Evolutionary conservation across 2,888 invertebrate species (phyloP).

Genomic region (Aleiodes leptofemur): DNA sequence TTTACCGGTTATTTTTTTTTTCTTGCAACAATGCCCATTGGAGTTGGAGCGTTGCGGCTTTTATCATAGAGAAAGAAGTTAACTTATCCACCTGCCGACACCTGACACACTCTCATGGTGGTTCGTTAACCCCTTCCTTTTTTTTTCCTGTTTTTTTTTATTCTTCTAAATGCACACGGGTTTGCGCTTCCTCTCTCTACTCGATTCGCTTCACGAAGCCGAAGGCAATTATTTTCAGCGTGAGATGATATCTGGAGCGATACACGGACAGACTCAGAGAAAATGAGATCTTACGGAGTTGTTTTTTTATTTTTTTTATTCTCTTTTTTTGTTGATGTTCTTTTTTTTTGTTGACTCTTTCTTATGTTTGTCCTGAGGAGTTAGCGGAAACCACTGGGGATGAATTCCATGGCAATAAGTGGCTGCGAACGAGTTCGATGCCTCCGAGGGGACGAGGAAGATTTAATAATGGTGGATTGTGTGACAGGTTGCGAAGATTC

Average conservation of each 20-base stretch:
- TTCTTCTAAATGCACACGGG: constrained; percentile 3
- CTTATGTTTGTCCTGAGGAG: background rate
- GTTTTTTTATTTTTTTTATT: background rate
- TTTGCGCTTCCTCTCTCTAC: constrained; percentile 30
- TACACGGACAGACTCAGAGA: constrained; percentile 21
- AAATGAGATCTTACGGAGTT: background rate
- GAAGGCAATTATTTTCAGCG: constrained; percentile 47
- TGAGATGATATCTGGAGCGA: constrained; percentile 46
- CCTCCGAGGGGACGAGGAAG: too few species aligned
- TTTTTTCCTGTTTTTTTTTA: constrained; percentile 6
- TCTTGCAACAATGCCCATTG: background rate
- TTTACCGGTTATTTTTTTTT: background rate
- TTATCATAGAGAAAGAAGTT: background rate
- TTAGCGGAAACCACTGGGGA: background rate
- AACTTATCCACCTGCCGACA: constrained; percentile 18
- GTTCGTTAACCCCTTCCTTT: constrained; percentile 29
- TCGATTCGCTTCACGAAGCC: constrained; percentile 25
- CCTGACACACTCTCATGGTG: constrained; percentile 8
- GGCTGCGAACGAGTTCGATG: too few species aligned
- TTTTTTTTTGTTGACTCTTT: background rate
- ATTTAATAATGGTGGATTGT: too few species aligned
- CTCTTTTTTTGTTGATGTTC: background rate
- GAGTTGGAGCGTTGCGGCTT: background rate
- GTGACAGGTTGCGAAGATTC: too few species aligned
- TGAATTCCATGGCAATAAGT: background rate